phyloP scores from a whole-genome alignment of 2,113 vertebrate species.

The Seriola aureovittata region DNA sequence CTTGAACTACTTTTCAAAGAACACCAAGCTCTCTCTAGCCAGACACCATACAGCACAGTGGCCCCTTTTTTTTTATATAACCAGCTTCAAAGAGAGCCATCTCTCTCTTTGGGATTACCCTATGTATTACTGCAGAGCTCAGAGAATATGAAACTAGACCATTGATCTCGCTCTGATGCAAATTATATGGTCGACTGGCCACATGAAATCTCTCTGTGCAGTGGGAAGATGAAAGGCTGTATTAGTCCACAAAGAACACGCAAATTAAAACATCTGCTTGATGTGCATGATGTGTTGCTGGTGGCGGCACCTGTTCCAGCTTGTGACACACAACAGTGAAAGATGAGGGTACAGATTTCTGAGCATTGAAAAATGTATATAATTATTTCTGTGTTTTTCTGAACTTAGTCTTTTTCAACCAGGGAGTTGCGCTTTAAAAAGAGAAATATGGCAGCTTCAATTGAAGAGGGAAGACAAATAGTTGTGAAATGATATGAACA shows the following conservation, averaged over 20 bases:
- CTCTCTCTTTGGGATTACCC: conserved; percentile 37
- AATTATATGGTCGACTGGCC: conserved; percentile 50
- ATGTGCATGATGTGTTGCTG: neutral
- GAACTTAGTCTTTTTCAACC: neutral
- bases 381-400: neutral
- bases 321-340: neutral
- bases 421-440: neutral
- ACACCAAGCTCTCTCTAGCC: neutral
- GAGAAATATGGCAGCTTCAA: neutral
- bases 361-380: neutral
- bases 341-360: neutral
- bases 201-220: conserved; percentile 43
- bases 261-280: conserved; percentile 42
- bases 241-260: neutral
- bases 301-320: neutral
- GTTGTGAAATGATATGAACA: conserved; percentile 18
- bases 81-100: conserved; percentile 49
- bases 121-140: conserved; percentile 17
- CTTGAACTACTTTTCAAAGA: neutral
- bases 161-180: conserved; percentile 55
- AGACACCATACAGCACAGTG: neutral
- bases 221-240: conserved; percentile 18
- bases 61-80: conserved; percentile 43
- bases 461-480: neutral
- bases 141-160: conserved; percentile 45